Percentiles rank a stretch among this genome's conserved stretches.
Evolutionary conservation across 2,797 vertebrate species (phyloP).

Genomic region (Myotis vivesi): DNA sequence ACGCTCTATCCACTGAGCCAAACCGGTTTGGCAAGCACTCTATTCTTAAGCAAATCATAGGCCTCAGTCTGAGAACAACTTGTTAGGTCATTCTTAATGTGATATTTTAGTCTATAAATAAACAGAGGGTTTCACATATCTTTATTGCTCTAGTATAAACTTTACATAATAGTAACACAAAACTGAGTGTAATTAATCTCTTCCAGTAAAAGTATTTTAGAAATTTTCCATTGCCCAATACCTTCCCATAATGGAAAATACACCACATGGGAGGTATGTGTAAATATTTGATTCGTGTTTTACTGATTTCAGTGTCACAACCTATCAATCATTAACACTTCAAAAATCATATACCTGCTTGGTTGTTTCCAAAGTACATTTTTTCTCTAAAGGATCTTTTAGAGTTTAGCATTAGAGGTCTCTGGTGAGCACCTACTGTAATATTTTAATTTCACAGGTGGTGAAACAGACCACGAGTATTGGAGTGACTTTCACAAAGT

Average conservation of each 20-base stretch:
- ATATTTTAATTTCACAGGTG: slow-evolving; percentile 32
- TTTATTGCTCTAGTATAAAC: slow-evolving; percentile 36
- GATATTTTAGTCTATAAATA: slow-evolving; percentile 61
- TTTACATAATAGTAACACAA: slow-evolving; percentile 69
- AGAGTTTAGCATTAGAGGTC: neutral
- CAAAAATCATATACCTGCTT: slow-evolving; percentile 61
- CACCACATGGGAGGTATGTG: slow-evolving; percentile 52
- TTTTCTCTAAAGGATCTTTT: slow-evolving; percentile 8
- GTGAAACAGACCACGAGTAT: neutral
- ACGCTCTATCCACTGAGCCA: no score
- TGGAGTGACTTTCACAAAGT: neutral
- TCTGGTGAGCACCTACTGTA: neutral
- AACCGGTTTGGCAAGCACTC: no score
- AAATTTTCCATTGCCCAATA: slow-evolving; percentile 73
- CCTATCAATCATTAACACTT: slow-evolving; percentile 71
- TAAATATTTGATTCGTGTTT: slow-evolving; percentile 73
- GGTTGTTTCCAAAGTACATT: slow-evolving; percentile 59
- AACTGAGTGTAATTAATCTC: slow-evolving; percentile 58
- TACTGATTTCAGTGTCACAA: slow-evolving; percentile 69
- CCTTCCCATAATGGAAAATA: slow-evolving; percentile 72
- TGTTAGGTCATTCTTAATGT: slow-evolving; percentile 39
- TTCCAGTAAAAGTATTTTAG: slow-evolving; percentile 74
- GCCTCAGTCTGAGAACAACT: neutral
- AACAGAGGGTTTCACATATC: slow-evolving; percentile 66
- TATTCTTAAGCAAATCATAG: neutral